These are phyloP conservation scores for Carassius gibelio DNA, from an alignment of 2,113 vertebrate species.

Conservation along the genomic window DNA sequence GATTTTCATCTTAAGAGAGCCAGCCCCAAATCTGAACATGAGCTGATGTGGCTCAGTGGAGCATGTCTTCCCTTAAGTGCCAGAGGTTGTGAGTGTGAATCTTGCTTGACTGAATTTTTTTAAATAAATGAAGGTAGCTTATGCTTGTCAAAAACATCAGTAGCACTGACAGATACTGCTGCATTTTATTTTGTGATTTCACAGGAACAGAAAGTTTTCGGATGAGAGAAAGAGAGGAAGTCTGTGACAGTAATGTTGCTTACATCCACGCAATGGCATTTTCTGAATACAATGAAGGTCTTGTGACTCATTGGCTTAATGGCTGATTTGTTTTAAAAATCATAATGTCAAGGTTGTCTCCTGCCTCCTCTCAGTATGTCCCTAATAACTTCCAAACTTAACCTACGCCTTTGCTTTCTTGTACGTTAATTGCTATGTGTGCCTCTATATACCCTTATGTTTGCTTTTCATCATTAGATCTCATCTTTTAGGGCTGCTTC, in stretches of 20 bases:
- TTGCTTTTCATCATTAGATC: neutral
- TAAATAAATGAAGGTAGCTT: neutral
- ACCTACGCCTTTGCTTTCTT: conserved; percentile 1
- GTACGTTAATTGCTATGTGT: conserved; percentile 4
- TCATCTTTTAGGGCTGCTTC: neutral
- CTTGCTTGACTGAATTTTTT: neutral
- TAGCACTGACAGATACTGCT: neutral
- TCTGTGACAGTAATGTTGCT: neutral
- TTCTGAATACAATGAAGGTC: conserved; percentile 1
- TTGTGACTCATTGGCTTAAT: conserved; percentile 15
- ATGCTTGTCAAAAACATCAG: neutral
- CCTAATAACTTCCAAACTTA: neutral
- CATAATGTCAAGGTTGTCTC: neutral
- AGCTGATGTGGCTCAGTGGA: neutral
- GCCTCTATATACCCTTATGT: neutral
- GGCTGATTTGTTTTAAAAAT: neutral
- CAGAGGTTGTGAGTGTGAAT: neutral
- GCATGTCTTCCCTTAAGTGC: neutral
- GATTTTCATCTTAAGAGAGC: neutral
- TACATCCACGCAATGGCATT: neutral
- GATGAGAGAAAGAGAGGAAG: neutral
- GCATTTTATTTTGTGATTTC: neutral
- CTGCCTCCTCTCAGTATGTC: conserved; percentile 7
- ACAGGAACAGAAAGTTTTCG: neutral
- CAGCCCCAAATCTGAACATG: neutral